A percentile compares a stretch with the other conserved stretches of the same genome.
phyloP scores from a whole-genome alignment of 2,113 vertebrate genomes.

The Brachypteracias leptosomus region DNA sequence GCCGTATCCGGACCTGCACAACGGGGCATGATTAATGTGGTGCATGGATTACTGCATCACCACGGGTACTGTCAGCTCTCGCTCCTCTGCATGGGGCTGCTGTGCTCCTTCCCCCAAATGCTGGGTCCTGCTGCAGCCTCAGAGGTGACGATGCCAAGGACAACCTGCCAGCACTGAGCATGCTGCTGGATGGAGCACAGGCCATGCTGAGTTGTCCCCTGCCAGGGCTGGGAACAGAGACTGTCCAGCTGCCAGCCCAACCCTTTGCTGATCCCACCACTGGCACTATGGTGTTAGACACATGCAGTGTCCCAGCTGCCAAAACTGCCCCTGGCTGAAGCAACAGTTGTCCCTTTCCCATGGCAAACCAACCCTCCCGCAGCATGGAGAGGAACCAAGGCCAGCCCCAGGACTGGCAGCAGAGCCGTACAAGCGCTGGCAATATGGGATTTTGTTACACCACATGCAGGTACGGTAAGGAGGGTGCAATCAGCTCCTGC shows the following conservation, averaged over 20 bases:
- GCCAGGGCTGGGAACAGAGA: neutral
- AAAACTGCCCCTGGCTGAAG: neutral
- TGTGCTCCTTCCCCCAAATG: neutral
- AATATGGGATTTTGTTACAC: accelerated
- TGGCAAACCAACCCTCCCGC: neutral
- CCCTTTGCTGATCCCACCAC: neutral
- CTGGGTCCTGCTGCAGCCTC: neutral
- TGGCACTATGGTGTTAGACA: neutral
- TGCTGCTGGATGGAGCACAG: neutral
- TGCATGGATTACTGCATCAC: neutral
- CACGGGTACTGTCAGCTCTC: accelerated
- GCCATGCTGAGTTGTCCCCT: neutral
- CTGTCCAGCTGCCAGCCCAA: neutral
- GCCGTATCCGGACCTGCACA: neutral
- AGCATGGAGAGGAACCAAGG: neutral
- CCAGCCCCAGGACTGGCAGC: neutral
- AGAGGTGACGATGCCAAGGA: neutral
- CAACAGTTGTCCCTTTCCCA: neutral
- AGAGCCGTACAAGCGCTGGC: neutral
- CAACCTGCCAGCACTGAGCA: neutral
- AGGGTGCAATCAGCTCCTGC: neutral
- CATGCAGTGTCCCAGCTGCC: neutral
- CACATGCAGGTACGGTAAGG: accelerated
- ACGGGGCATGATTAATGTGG: neutral
- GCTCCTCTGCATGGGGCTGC: neutral